Conservation (phyloP, 2,888 invertebrate species). For the Zootermopsis nevadensis region DNA sequence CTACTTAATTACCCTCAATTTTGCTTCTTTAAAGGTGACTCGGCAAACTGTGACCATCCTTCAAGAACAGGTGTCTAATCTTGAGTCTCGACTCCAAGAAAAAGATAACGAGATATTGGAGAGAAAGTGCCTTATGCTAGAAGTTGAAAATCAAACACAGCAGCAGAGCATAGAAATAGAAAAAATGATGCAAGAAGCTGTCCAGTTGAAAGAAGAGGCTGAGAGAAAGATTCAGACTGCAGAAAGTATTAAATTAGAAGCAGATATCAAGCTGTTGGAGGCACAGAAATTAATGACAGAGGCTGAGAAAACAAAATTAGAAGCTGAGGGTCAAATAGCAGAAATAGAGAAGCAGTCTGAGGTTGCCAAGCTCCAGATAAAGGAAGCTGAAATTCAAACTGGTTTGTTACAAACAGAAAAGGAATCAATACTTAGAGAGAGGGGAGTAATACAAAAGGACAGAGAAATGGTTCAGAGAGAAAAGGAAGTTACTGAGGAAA, state of each 20-base stretch:
- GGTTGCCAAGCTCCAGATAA: conserved; percentile 13
- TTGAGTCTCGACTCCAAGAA: conserved; percentile 62
- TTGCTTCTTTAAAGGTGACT: conserved; percentile 54
- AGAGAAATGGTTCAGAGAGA: conserved; percentile 1
- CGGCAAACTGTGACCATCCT: conserved; percentile 58
- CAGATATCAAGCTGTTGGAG: conserved; percentile 32
- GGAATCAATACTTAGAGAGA: conserved; percentile 44
- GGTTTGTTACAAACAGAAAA: conserved; percentile 41
- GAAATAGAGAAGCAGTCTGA: conserved; percentile 51
- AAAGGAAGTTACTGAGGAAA: neutral
- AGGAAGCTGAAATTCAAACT: conserved; percentile 54
- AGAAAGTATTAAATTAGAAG: neutral
- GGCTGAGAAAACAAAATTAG: conserved; percentile 21
- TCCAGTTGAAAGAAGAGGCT: conserved; percentile 33
- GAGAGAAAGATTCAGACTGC: conserved; percentile 35
- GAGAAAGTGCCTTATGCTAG: conserved; percentile 60
- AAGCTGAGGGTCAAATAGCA: conserved; percentile 19
- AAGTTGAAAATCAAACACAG: conserved; percentile 38
- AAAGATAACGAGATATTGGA: conserved; percentile 63
- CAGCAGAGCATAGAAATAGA: conserved; percentile 45
- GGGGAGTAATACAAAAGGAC: conserved; percentile 20
- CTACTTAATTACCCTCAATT: neutral
- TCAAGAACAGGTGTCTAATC: conserved; percentile 63
- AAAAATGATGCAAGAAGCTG: conserved; percentile 41
- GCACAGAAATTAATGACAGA: conserved; percentile 12